Conservation (phyloP, 2,113 vertebrate genomes). For the Pseudorectes ferrugineus region DNA sequence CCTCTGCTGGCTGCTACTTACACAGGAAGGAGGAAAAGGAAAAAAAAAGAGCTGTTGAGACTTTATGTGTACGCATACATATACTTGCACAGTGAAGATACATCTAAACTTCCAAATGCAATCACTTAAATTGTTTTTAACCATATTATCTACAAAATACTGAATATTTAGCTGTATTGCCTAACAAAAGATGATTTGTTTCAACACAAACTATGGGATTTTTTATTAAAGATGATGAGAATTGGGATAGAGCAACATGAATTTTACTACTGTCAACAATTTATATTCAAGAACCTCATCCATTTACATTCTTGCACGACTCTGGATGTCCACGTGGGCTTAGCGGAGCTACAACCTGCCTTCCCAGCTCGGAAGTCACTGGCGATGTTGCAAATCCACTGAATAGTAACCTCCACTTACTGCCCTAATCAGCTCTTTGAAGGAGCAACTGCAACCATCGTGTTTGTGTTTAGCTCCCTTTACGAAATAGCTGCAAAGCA, state of each 20-base stretch:
- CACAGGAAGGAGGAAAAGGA: background rate
- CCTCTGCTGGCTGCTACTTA: constrained; percentile 22
- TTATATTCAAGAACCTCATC: background rate
- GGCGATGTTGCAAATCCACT: rapidly evolving
- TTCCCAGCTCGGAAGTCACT: background rate
- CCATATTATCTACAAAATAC: background rate
- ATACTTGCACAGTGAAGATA: background rate
- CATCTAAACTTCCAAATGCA: background rate
- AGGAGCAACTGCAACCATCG: background rate
- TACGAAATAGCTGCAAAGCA: background rate
- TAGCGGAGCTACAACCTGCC: background rate
- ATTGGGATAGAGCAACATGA: background rate
- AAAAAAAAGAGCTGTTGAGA: background rate
- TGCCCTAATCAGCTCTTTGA: background rate
- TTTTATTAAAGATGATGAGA: background rate
- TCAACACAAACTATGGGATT: background rate
- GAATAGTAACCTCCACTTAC: rapidly evolving
- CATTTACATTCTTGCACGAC: background rate
- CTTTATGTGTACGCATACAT: background rate
- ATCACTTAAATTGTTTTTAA: background rate
- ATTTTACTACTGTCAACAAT: background rate
- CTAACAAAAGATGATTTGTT: background rate
- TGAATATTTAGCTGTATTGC: background rate
- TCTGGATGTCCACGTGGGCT: background rate
- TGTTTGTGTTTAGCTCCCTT: background rate